phyloP scores from a whole-genome alignment of 2,113 vertebrate genomes.

The Tamias sibiricus region DNA sequence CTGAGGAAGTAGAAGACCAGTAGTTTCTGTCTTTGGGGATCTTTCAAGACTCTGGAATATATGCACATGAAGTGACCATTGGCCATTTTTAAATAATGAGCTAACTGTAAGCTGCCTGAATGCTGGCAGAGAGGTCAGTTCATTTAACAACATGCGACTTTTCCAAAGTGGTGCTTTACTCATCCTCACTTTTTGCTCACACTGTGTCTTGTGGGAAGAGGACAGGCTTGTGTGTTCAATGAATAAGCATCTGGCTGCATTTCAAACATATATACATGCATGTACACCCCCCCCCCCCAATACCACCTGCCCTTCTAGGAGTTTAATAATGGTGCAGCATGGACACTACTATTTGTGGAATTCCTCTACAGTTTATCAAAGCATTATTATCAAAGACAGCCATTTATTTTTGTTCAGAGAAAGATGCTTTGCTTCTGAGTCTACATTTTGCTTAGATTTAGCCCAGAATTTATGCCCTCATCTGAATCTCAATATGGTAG shows the following conservation, averaged over 20 bases:
- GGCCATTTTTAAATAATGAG: neutral
- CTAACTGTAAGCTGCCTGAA: neutral
- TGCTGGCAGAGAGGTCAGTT: neutral
- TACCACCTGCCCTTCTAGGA: neutral
- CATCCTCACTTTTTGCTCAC: neutral
- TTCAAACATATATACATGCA: neutral
- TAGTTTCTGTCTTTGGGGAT: neutral
- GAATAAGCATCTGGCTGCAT: neutral
- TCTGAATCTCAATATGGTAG: neutral
- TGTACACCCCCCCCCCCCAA: neutral
- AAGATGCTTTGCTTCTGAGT: constrained; percentile 24
- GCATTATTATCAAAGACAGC: neutral
- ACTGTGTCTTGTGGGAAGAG: neutral
- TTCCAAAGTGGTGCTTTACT: neutral
- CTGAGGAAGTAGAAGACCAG: neutral
- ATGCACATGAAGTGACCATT: neutral
- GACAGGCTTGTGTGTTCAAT: neutral
- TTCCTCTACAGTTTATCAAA: neutral
- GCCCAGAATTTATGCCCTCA: neutral
- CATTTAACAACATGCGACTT: neutral
- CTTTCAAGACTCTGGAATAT: neutral
- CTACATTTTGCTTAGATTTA: neutral
- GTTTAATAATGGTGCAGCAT: neutral
- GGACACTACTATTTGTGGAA: neutral
- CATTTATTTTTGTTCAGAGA: constrained; percentile 8